phyloP scores from a whole-genome alignment of 2,113 vertebrate genomes.

The Vicugna pacos region DNA sequence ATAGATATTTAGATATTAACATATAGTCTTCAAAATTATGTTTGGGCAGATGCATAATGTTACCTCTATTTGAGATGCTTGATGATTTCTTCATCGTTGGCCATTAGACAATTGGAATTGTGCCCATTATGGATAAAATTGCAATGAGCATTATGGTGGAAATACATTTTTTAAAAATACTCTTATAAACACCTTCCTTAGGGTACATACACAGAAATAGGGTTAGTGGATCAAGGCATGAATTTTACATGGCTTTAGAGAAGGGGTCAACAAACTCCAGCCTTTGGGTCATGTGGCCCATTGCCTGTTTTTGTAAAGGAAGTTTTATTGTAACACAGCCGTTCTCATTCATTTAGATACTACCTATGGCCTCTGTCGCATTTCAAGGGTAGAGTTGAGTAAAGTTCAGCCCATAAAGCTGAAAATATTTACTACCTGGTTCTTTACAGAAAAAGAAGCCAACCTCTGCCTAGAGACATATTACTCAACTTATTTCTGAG shows the following conservation, averaged over 20 bases:
- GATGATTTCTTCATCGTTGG: neutral
- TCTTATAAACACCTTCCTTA: neutral
- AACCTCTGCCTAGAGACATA: neutral
- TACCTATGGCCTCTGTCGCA: neutral
- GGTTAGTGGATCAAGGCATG: neutral
- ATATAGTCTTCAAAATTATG: neutral
- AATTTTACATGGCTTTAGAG: neutral
- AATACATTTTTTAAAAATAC: neutral
- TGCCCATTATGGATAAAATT: neutral
- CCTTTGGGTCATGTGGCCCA: neutral
- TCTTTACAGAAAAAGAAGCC: neutral
- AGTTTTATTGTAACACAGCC: neutral
- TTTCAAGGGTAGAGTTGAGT: neutral
- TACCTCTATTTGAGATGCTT: neutral
- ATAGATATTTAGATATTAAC: neutral
- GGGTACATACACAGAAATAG: neutral
- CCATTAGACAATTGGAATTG: neutral
- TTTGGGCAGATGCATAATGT: neutral
- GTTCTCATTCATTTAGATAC: neutral
- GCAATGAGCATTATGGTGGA: neutral
- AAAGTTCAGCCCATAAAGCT: neutral
- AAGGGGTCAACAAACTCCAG: neutral
- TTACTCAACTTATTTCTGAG: neutral
- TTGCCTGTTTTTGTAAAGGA: conserved; percentile 22
- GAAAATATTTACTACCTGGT: neutral